A percentile compares a stretch with the other conserved stretches of the same genome.
Conservation (phyloP, 2,888 invertebrate species). For the Diarsia brunnea region DNA sequence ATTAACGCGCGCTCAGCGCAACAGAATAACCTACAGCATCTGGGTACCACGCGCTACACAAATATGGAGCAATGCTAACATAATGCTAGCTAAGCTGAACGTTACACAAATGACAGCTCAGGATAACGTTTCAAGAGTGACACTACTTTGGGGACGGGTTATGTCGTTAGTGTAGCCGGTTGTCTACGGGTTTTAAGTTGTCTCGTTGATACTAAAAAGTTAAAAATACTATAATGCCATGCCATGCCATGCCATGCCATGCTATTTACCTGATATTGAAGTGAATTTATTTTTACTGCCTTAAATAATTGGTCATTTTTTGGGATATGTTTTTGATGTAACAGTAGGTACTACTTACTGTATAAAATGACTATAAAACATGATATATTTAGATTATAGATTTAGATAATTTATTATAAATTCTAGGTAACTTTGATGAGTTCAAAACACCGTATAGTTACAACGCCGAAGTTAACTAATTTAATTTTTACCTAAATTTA, state of each 20-base stretch:
- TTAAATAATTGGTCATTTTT: background rate
- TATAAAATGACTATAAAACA: background rate
- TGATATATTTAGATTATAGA: too few species aligned
- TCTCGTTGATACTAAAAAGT: background rate
- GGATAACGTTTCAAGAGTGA: conserved; percentile 11
- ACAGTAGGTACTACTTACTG: background rate
- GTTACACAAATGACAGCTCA: conserved; percentile 29
- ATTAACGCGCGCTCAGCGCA: conserved; percentile 55
- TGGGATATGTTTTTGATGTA: background rate
- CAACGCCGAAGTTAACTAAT: background rate
- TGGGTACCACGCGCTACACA: conserved; percentile 42
- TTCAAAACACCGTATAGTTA: background rate
- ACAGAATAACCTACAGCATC: conserved; percentile 51
- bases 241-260: too few species aligned
- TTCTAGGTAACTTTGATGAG: background rate
- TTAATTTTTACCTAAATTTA: background rate
- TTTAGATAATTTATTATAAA: background rate
- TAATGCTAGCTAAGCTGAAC: conserved; percentile 26
- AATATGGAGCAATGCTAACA: conserved; percentile 21
- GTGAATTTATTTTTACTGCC: background rate
- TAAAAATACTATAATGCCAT: background rate
- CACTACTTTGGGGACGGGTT: background rate
- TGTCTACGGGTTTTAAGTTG: background rate
- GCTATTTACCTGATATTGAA: background rate
- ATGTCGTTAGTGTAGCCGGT: background rate